Percentiles rank a stretch among this genome's conserved stretches.
Conservation (phyloP, 2,113 vertebrate genomes). For the Poeciliopsis occidentalis region DNA sequence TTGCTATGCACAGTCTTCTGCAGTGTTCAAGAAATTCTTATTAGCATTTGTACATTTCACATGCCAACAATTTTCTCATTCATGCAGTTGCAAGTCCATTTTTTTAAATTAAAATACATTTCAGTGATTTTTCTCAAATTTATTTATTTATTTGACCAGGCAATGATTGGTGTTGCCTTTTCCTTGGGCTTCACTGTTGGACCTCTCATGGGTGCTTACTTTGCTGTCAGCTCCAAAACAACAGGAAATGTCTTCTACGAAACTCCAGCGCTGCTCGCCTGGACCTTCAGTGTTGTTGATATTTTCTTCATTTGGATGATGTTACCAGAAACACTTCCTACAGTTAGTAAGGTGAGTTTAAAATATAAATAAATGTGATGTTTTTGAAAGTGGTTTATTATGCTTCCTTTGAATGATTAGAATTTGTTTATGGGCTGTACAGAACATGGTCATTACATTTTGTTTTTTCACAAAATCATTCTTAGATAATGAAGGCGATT, state of each 20-base stretch:
- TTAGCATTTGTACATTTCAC: not conserved
- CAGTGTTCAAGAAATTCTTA: not conserved
- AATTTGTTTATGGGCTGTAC: too few relatives aligned
- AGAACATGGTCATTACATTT: too few relatives aligned
- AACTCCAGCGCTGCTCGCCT: constrained; percentile 84
- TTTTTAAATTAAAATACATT: not conserved
- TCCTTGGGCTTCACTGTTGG: constrained; percentile 95
- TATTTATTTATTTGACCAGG: constrained; percentile 73
- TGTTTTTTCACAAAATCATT: too few relatives aligned
- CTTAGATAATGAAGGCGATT: too few relatives aligned
- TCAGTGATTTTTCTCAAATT: not conserved
- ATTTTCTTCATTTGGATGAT: constrained; percentile 88
- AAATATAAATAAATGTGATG: not conserved
- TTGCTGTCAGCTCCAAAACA: constrained; percentile 74
- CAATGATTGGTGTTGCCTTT: constrained; percentile 94
- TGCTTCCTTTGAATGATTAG: too few relatives aligned
- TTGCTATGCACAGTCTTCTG: constrained; percentile 2
- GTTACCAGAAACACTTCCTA: constrained; percentile 90
- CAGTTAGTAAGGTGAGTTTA: constrained; percentile 82
- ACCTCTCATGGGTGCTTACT: constrained; percentile 91
- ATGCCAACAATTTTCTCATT: too few relatives aligned
- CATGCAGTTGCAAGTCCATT: not conserved
- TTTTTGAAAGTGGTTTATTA: not conserved
- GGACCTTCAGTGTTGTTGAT: constrained; percentile 83
- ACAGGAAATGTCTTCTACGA: constrained; percentile 82